Percentiles rank a stretch among this genome's conserved stretches.
These are phyloP conservation scores for Agrilus cyanescens DNA, from an alignment of 2,888 invertebrate genomes.

Conservation along the genomic window DNA sequence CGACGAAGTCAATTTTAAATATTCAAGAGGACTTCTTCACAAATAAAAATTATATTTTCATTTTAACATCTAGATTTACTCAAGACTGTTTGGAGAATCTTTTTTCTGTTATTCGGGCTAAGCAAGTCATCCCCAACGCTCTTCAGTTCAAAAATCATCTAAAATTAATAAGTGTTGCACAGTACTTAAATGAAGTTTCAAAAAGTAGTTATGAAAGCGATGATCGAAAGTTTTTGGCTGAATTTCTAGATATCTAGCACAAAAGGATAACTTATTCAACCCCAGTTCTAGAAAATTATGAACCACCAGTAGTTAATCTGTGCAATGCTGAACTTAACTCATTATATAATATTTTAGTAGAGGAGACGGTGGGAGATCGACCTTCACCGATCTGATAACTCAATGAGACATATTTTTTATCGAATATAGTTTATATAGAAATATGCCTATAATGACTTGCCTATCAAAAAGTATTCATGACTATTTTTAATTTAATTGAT, in stretches of 20 bases:
- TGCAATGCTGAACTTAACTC: conserved; percentile 14
- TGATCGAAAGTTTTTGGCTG: conserved; percentile 14
- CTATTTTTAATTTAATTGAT: no score
- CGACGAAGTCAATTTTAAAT: not conserved
- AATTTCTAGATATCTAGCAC: conserved; percentile 11
- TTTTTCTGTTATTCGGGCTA: conserved; percentile 12
- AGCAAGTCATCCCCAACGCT: conserved; percentile 13
- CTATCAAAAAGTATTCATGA: no score
- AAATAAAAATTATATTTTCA: conserved; percentile 10
- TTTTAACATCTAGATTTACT: conserved; percentile 15
- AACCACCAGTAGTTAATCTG: conserved; percentile 8
- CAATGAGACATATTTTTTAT: no score
- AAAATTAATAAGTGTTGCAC: conserved; percentile 15
- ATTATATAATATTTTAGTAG: conserved; percentile 14
- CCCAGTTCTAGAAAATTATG: not conserved
- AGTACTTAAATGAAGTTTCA: conserved; percentile 11
- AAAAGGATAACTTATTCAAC: conserved; percentile 5
- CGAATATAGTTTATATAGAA: no score
- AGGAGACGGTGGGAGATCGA: no score
- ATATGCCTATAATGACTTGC: no score
- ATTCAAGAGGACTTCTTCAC: conserved; percentile 10
- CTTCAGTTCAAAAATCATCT: conserved; percentile 15
- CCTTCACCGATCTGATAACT: no score
- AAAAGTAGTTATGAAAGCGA: conserved; percentile 15
- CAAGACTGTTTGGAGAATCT: conserved; percentile 17